Evolutionary conservation across 2,797 vertebrate genomes (phyloP).

Genomic region (Dendrocincla tyrannina): DNA sequence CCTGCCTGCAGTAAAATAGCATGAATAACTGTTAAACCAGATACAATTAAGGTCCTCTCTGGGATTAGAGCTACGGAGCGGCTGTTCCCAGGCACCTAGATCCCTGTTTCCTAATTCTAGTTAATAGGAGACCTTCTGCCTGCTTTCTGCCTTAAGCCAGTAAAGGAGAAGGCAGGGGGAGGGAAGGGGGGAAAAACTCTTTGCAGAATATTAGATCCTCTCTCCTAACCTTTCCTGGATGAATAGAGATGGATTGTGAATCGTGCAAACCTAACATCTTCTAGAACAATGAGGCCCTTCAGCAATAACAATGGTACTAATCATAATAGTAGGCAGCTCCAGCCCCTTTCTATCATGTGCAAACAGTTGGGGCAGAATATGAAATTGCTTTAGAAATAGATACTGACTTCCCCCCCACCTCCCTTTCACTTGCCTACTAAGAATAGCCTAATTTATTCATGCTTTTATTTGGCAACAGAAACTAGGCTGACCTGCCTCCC

Average conservation of each 20-base stretch:
- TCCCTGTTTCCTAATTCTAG: constrained; percentile 73
- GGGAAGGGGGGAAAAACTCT: background rate
- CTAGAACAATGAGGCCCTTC: constrained; percentile 63
- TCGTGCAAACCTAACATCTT: constrained; percentile 67
- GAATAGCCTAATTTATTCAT: constrained; percentile 78
- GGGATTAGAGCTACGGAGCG: constrained; percentile 69
- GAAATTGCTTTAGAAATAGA: constrained; percentile 71
- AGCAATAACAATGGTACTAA: constrained; percentile 59
- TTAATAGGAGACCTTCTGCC: constrained; percentile 72
- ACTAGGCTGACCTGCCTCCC: constrained; percentile 56
- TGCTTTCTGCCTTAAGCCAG: constrained; percentile 53
- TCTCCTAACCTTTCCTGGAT: constrained; percentile 64
- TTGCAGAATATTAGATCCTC: constrained; percentile 67
- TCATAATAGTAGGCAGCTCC: constrained; percentile 68
- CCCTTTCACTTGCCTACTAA: constrained; percentile 71
- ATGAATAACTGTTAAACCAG: constrained; percentile 76
- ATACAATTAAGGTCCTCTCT: constrained; percentile 77
- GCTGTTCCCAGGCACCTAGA: constrained; percentile 63
- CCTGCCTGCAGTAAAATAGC: constrained; percentile 73
- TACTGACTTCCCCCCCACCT: constrained; percentile 34
- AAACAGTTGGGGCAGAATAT: constrained; percentile 70
- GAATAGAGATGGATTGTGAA: constrained; percentile 63
- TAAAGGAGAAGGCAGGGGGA: constrained; percentile 64
- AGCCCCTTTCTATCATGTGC: constrained; percentile 68
- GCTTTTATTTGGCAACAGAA: constrained; percentile 64